Evolutionary conservation across 2,797 vertebrate species (phyloP).

Genomic region (Hypotaenidia philippensis): DNA sequence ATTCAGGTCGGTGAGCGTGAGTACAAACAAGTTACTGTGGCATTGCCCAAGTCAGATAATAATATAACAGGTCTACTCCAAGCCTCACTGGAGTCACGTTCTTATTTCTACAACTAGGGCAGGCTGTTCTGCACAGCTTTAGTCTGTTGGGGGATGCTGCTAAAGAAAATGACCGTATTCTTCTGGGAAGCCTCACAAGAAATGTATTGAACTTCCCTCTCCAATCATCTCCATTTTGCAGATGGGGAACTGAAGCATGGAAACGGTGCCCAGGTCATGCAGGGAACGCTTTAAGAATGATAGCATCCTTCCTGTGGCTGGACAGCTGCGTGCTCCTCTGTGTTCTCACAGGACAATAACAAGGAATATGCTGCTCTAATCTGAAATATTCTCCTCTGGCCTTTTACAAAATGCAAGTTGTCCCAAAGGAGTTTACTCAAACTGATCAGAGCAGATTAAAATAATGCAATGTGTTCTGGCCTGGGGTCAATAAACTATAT

Average conservation of each 20-base stretch:
- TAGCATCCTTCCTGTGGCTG: not conserved
- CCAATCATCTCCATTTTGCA: not conserved
- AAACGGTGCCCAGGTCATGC: not conserved
- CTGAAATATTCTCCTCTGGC: not conserved
- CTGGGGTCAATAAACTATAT: not conserved
- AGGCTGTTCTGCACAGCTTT: not conserved
- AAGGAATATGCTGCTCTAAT: not conserved
- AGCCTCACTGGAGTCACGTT: not conserved
- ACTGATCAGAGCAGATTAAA: not conserved
- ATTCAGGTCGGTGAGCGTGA: not conserved
- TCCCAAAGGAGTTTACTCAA: not conserved
- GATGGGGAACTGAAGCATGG: not conserved
- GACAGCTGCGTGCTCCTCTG: not conserved
- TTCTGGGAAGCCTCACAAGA: not conserved
- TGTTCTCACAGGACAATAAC: not conserved
- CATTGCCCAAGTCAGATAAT: fast-evolving
- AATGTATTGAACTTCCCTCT: not conserved
- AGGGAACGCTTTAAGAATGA: constrained; percentile 11
- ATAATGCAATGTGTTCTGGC: not conserved
- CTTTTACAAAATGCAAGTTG: not conserved
- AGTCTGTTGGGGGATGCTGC: not conserved
- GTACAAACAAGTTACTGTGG: fast-evolving
- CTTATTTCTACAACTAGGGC: not conserved
- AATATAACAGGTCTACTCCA: not conserved
- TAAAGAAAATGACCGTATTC: fast-evolving